Percentiles rank a stretch among this genome's conserved stretches.
Evolutionary conservation across 2,113 vertebrate genomes (phyloP).

Genomic region (Xerus inauris): DNA sequence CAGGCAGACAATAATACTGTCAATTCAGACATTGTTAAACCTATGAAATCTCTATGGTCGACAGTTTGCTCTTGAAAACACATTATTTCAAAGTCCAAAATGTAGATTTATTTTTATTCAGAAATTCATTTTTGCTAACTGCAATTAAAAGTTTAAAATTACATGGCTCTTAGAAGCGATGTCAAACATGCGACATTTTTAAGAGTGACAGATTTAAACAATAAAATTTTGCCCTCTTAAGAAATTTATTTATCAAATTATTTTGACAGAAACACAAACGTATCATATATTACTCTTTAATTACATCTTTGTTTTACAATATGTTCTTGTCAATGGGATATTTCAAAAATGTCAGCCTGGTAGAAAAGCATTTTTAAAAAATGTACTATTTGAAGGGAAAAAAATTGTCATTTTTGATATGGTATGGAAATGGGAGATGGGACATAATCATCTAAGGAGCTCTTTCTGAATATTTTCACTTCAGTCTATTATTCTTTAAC

Average conservation of each 20-base stretch:
- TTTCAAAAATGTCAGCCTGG: conserved; percentile 61
- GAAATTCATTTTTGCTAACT: conserved; percentile 52
- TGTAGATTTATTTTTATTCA: conserved; percentile 44
- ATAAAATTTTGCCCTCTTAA: not conserved
- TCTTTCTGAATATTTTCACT: not conserved
- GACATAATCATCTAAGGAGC: not conserved
- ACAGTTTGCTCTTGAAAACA: conserved; percentile 33
- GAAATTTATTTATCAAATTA: conserved; percentile 37
- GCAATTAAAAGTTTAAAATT: conserved; percentile 62
- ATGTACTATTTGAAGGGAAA: not conserved
- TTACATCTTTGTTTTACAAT: conserved; percentile 61
- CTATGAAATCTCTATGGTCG: not conserved
- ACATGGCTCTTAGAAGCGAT: not conserved
- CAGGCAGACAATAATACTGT: not conserved
- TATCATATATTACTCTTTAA: conserved; percentile 73
- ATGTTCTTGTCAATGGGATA: conserved; percentile 55
- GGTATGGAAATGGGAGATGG: not conserved
- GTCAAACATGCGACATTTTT: conserved; percentile 30
- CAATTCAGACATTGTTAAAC: not conserved
- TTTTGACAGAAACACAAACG: conserved; percentile 58
- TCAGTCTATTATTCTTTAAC: not conserved
- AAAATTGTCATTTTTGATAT: not conserved
- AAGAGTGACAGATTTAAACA: conserved; percentile 38
- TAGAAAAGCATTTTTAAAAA: conserved; percentile 36
- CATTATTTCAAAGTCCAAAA: conserved; percentile 46